Base-by-base conservation (phyloP, 2,797 vertebrate genomes). In the Girardinus metallicus region DNA sequence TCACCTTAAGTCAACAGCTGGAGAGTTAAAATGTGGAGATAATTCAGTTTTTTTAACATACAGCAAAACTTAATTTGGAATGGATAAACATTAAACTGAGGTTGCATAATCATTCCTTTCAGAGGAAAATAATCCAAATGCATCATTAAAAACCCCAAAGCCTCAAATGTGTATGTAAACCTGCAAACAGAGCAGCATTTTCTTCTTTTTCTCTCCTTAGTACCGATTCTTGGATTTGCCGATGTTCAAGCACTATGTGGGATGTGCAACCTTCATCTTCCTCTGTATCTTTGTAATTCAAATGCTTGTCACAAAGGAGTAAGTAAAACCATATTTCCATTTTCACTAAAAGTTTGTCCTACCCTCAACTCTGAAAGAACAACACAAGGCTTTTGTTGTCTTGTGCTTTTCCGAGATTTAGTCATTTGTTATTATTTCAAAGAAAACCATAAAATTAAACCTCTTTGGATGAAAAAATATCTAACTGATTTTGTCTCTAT, bases 241-340 rank as follows among this genome's bases (percentile, higher is more conserved):
- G 0, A 95, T 96, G 89, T 96, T 97, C 92, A 97, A 97, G 86
- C 95, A 97, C 84, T 98, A 99, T 87, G 97, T 99, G 0, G 95
- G 82, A 8, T 99, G 98, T 68, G 97, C 97, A 80, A 84, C 95
- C 79, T 91, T 98, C 62, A 95, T 99, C 89, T 98, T 99, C 90
- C 12, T 98, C 84, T 98, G 97, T 85, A 97, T 99, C 93, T 97
- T 99, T 90, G 74, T 97, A 53, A 89, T 99, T 88, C 97, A 99
- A 78, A 93, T 97, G 92, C 89, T 97, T 31, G 95, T 98, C 81
- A 96, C 97, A 87, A 91, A 93, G 70, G 81, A 95, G 98, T 99
- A 92, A 97, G 98, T 95, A 36, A 57, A 44, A 44, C 34, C 39
- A 46, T 0, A 75, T 47, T 74, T 78, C 36, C 26, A 3, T 23